These are phyloP conservation scores for Aphrophora alni DNA, from an alignment of 2,888 invertebrate species.

Conservation along the genomic window DNA sequence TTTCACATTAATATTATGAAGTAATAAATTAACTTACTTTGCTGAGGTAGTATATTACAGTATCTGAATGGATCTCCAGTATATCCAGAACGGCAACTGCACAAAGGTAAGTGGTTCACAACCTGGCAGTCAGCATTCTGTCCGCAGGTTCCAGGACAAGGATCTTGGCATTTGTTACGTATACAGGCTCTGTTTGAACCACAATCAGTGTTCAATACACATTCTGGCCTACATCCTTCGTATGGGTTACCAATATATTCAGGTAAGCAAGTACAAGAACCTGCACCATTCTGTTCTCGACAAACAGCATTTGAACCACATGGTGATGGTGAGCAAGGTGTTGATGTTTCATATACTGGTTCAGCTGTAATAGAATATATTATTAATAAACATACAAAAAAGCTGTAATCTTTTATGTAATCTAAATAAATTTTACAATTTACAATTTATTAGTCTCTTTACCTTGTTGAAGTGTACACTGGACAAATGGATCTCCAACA, in stretches of 20 bases:
- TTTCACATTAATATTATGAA: too few relatives aligned
- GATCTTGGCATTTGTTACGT: too few relatives aligned
- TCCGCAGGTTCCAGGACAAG: too few relatives aligned
- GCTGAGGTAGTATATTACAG: conserved; percentile 62
- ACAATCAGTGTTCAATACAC: too few relatives aligned
- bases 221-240: conserved; percentile 78
- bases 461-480: conserved; percentile 57
- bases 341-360: conserved; percentile 56
- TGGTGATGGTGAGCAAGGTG: conserved; percentile 74
- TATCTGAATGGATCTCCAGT: conserved; percentile 77
- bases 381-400: too few relatives aligned
- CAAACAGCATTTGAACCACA: conserved; percentile 81
- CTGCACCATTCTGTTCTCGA: conserved; percentile 71
- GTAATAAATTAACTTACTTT: too few relatives aligned
- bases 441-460: too few relatives aligned
- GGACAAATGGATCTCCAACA: conserved; percentile 69
- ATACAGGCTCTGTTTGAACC: too few relatives aligned
- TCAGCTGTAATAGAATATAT: conserved; percentile 28
- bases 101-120: too few relatives aligned
- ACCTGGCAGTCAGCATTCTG: too few relatives aligned
- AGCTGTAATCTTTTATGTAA: too few relatives aligned
- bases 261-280: conserved; percentile 72
- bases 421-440: background rate
- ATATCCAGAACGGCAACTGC: conserved; percentile 72
- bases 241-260: conserved; percentile 79